Conservation (phyloP, 1,140 invertebrate genomes). For the Zaprionus nigranus region DNA sequence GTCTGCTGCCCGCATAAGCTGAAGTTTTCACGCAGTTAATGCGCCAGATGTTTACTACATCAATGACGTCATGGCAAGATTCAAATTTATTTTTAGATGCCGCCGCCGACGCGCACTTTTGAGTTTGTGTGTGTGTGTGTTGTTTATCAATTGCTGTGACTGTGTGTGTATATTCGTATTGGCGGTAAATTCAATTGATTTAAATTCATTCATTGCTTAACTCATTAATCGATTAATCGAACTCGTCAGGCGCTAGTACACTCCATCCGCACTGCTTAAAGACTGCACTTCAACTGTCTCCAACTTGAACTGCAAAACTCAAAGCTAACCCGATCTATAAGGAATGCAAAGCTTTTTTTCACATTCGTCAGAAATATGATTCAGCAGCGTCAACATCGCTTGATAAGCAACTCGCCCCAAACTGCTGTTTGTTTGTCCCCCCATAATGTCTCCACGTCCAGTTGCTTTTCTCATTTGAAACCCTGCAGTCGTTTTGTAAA, state of each 20-base stretch:
- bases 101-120: constrained; percentile 8
- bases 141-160: constrained; percentile 51
- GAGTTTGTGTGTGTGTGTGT: constrained; percentile 24
- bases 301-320: constrained; percentile 5
- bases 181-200: constrained; percentile 33
- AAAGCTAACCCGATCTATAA: constrained; percentile 37
- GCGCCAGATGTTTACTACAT: constrained; percentile 71
- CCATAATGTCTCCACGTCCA: constrained; percentile 26
- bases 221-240: constrained; percentile 2
- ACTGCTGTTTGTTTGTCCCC: constrained; percentile 17
- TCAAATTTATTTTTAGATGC: constrained; percentile 75
- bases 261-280: constrained; percentile 35
- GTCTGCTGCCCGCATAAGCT: constrained; percentile 38
- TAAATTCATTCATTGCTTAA: constrained; percentile 9
- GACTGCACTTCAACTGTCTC: constrained; percentile 48
- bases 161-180: constrained; percentile 2
- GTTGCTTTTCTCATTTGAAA: constrained; percentile 43
- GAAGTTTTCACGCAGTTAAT: constrained; percentile 55
- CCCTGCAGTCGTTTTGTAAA: constrained; percentile 33
- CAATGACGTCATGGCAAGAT: constrained; percentile 71
- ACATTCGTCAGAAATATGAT: constrained; percentile 69
- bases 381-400: constrained; percentile 55
- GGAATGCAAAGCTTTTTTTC: constrained; percentile 64
- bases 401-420: constrained; percentile 43
- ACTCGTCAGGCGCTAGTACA: background rate